phyloP scores from a whole-genome alignment of 2,797 vertebrate species.

The Yasuhikotakia modesta region DNA sequence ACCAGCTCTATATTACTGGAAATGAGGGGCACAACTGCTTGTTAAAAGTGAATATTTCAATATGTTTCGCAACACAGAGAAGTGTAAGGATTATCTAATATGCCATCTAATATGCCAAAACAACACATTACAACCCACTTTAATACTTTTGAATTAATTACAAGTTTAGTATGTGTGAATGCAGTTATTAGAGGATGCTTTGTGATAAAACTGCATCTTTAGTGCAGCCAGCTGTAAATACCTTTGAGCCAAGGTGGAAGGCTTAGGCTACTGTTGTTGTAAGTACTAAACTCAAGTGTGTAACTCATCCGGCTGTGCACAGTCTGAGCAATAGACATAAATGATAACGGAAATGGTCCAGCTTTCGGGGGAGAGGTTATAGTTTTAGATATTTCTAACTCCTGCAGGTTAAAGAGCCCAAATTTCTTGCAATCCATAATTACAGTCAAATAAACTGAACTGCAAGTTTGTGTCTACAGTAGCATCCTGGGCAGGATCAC shows the following conservation, averaged over 20 bases:
- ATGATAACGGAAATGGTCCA: not conserved
- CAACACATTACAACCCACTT: not conserved
- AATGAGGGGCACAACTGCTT: not conserved
- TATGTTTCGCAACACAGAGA: not conserved
- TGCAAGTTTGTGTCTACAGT: not conserved
- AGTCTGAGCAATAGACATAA: not conserved
- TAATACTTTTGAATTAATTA: not conserved
- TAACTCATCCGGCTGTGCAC: not conserved
- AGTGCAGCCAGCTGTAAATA: no score
- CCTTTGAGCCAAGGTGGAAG: no score
- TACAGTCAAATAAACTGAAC: not conserved
- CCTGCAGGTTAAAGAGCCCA: not conserved
- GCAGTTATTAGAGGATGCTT: not conserved
- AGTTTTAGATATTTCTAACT: not conserved
- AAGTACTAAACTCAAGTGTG: not conserved
- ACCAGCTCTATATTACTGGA: not conserved
- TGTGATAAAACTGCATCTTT: not conserved
- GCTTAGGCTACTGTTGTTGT: not conserved
- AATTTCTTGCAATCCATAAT: not conserved
- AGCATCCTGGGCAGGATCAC: not conserved
- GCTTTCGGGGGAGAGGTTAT: not conserved
- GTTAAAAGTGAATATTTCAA: not conserved
- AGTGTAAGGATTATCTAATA: constrained; percentile 5
- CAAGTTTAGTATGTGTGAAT: not conserved
- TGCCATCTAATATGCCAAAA: constrained; percentile 4